phyloP scores from a whole-genome alignment of 1,140 invertebrate genomes.

The Hesperophylax magnus region DNA sequence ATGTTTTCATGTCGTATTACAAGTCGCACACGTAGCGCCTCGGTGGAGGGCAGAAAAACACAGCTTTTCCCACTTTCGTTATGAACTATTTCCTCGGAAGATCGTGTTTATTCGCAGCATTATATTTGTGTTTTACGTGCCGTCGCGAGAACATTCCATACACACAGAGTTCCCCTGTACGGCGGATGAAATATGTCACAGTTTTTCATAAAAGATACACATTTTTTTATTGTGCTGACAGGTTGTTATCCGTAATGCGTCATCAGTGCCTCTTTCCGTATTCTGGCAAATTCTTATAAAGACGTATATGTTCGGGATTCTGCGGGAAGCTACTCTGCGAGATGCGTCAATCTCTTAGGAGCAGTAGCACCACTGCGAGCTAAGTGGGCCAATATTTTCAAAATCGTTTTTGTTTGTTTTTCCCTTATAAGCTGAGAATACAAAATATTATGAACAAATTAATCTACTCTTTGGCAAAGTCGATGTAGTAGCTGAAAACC shows the following conservation, averaged over 20 bases:
- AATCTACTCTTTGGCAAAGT: too few species aligned
- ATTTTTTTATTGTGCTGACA: constrained; percentile 28
- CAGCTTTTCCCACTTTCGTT: not conserved
- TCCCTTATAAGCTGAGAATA: too few species aligned
- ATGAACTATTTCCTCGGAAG: constrained; percentile 15
- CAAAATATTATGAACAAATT: too few species aligned
- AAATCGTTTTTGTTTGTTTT: too few species aligned
- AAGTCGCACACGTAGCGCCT: not conserved
- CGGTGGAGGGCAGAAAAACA: not conserved
- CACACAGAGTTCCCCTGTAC: not conserved
- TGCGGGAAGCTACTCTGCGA: too few species aligned
- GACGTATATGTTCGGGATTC: not conserved
- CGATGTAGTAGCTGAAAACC: too few species aligned
- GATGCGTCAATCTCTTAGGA: too few species aligned
- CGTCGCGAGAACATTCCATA: constrained; percentile 8
- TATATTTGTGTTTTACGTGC: constrained; percentile 35
- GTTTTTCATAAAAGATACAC: constrained; percentile 29
- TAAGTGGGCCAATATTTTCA: too few species aligned
- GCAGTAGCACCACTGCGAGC: too few species aligned
- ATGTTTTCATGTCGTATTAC: constrained; percentile 19
- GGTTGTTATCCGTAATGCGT: constrained; percentile 27
- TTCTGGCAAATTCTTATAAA: not conserved
- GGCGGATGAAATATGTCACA: constrained; percentile 26
- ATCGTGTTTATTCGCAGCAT: constrained; percentile 27
- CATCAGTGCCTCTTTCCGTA: constrained; percentile 1